These are phyloP conservation scores for Apis florea DNA, from an alignment of 1,140 invertebrate species.

Conservation along the genomic window DNA sequence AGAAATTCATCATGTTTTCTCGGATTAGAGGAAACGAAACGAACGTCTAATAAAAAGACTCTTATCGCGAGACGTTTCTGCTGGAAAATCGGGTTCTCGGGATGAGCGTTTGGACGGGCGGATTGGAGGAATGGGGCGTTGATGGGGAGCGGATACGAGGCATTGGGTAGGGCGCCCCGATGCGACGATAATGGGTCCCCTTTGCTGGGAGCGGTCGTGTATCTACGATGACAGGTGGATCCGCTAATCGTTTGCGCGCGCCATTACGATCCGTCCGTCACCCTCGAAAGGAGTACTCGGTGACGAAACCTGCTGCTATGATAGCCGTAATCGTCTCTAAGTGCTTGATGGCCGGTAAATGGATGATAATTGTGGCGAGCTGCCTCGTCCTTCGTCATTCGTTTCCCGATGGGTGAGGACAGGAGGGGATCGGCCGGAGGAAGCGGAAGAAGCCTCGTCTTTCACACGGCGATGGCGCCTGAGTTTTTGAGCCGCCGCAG, in stretches of 20 bases:
- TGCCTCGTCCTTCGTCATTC: conserved; percentile 68
- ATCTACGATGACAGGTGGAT: conserved; percentile 77
- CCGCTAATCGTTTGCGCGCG: conserved; percentile 73
- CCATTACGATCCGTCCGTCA: conserved; percentile 62
- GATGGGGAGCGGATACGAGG: conserved; percentile 68
- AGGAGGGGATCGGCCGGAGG: conserved; percentile 17
- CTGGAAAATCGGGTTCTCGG: conserved; percentile 31
- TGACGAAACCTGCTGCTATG: conserved; percentile 70
- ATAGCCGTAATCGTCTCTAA: conserved; percentile 77
- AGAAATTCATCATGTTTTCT: no score
- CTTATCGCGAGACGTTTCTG: no score
- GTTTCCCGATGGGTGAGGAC: neutral
- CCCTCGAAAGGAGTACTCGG: conserved; percentile 57
- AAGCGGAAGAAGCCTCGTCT: conserved; percentile 17
- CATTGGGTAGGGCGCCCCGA: conserved; percentile 74
- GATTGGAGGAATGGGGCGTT: conserved; percentile 39
- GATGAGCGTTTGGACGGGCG: conserved; percentile 23
- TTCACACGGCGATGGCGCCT: conserved; percentile 41
- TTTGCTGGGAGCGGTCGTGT: conserved; percentile 70
- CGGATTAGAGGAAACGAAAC: no score
- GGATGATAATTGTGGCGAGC: conserved; percentile 77
- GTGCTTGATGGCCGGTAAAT: conserved; percentile 78
- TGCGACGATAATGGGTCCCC: conserved; percentile 74
- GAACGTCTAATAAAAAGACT: no score
- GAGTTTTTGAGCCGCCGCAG: neutral